Evolutionary conservation across 2,113 vertebrate genomes (phyloP), one percentile per base, ranked within the genome.

Genomic region (Gopherus evgoodei): DNA sequence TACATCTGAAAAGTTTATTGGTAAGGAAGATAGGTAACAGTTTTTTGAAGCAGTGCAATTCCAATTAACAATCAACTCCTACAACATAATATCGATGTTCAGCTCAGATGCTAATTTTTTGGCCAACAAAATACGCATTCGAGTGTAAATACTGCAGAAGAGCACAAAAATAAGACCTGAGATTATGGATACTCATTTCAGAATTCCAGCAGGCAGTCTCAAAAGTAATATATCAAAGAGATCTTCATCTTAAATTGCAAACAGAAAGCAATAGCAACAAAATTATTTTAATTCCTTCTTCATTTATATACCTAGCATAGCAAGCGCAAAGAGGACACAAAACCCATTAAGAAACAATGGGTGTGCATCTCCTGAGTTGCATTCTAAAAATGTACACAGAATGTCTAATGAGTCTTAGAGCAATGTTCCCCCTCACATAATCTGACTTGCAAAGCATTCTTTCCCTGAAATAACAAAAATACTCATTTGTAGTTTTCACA

Each of bases 141-240:
- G 1, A 5, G 19, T 22, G n/a, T n/a, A 72, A 85, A 69, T 35
- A n/a, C 11, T 8, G 11, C 0, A 83, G 53, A 29, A 79, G 7
- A 44, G 42, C 75, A 78, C 24, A 47, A 90, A 21, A 81, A 50
- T 29, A 11, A 62, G 50, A 54, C 25, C 31, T 62, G 49, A 96
- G 89, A 84, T 84, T 72, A 84, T 25, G 72, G 25, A 19, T 1
- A 72, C 0, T 11, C 49, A 16, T n/a, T 88, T 54, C 53, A 81
- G 44, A 81, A 83, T 24, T 83, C 53, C 76, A 79, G 10, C 6
- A 85, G 13, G 4, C 5, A 92, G 65, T 65, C 7, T 75, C 65
- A 10, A 89, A 89, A 89, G 35, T 53, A 56, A 17, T 72, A 31
- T 6, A 29, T 49, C 50, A 25, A 78, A 27, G 75, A 78, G 25